Base-by-base conservation (phyloP, 2,113 vertebrate genomes). In the Ceratotherium simum region DNA sequence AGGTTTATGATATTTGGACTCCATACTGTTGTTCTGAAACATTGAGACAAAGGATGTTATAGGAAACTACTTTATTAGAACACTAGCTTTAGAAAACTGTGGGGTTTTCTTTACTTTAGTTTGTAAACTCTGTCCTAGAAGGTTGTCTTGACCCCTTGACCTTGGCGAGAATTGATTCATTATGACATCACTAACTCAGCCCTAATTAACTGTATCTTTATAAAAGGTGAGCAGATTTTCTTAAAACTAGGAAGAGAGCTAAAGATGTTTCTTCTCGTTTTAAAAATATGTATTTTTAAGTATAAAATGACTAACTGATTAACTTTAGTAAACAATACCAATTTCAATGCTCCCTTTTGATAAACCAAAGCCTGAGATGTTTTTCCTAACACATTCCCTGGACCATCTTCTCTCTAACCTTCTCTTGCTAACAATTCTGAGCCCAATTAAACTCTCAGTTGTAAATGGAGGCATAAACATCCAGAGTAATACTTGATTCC, bases 161-260 rank as follows among this genome's bases (percentile, higher is more conserved):
- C 58, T n/a, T 16, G 27, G 33, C 27, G 48, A 39, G 56, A 84
- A 96, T 42, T 48, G 31, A 67, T n/a, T 83, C 54, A 29, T 36
- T n/a, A 42, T 10, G 39, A 70, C 8, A 33, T 80, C 39, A 36
- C 17, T 42, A 64, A 29, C 60, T 33, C 3, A 6, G 27, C 21
- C 51, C 65, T 64, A 27, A 76, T n/a, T n/a, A 80, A 27, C 56
- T 23, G n/a, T 60, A 75, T 9, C 36, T 96, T 92, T 65, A 83
- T 13, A 65, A 93, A 82, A 8, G 16, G 36, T 20, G 4, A 11
- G 17, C 11, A 18, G 60, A 70, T 39, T 76, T 25, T 48, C 87
- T 93, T 65, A 79, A 42, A 36, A 78, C 8, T 46, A 75, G 48
- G 25, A 72, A 36, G 33, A 65, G 75, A 42, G 18, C 69, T 65